Conservation (phyloP, 2,797 vertebrate species). For the Pteropus rufus region DNA sequence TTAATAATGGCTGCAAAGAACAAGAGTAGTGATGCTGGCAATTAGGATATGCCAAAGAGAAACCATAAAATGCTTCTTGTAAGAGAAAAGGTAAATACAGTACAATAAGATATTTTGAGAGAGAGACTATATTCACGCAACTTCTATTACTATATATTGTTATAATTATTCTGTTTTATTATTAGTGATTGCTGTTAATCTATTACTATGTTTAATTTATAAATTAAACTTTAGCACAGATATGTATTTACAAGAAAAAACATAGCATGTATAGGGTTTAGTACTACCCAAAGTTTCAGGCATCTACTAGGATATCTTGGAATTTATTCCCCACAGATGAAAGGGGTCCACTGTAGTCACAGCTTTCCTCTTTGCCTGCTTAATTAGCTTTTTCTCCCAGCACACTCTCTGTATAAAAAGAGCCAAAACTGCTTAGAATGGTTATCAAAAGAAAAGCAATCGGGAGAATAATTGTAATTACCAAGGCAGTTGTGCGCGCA, state of each 20-base stretch:
- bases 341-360: neutral
- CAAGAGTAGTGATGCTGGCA: neutral
- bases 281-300: neutral
- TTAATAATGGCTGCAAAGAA: neutral
- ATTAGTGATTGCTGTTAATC: neutral
- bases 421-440: neutral
- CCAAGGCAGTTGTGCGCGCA: neutral
- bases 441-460: conserved; percentile 36
- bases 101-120: neutral
- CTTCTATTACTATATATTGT: neutral
- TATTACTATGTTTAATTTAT: neutral
- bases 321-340: neutral
- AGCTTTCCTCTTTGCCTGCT: neutral
- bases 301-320: too few relatives aligned
- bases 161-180: neutral
- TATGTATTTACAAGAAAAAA: neutral
- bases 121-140: neutral
- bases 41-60: neutral
- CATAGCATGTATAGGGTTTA: neutral
- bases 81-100: neutral
- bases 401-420: neutral
- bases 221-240: neutral
- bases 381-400: neutral
- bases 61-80: neutral
- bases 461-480: conserved; percentile 7